Base-by-base conservation (phyloP, 2,888 invertebrate genomes). In the Drosophila kuntzei region DNA sequence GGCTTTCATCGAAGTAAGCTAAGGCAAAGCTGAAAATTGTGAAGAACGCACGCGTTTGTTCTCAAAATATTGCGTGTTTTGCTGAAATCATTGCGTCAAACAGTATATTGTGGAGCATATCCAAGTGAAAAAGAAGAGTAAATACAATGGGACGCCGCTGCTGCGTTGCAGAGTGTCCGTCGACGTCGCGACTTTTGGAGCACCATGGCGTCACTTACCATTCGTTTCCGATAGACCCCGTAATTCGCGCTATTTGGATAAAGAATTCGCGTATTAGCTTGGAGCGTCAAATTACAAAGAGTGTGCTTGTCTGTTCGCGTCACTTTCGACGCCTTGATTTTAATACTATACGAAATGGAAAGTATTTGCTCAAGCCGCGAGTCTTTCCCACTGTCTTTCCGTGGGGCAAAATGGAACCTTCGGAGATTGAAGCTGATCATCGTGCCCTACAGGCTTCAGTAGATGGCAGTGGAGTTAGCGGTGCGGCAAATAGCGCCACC, bases 271-370 rank as follows among this genome's bases (percentile, higher is more conserved):
- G 93, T 32, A 93, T 94, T 50, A 93, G 93, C 49, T 39, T 83
- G 37, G 93, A 93, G 66, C 93, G 94, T 68, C 93, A 93, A 77
- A 93, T 93, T 22, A 93, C 93, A 43, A 94, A 94, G 89, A 93
- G 94, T 63, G 93, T 94, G 49, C 94, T 95, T 90, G 95, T 96
- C 32, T 96, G 96, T 90, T 96, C 96, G 12, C 93, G 95, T 67
- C 96, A 96, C 92, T 96, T 96, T 91, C 93, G 95, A 80, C 94
- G 95, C 80, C 94, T 93, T 27, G 96, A 96, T 92, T 96, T 96
- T 92, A 94, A 95, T 91, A 93, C 94, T 75, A 95, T 94, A 82
- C 94, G 95, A 91, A 94, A 90, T 80, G 92, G 92, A 69, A 96
- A 95, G 93, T 95, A 95, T 90, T 92, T 95, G 90, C 92, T 96